Evolutionary conservation across 2,113 vertebrate species (phyloP).

Genomic region (Microtus richardsoni): DNA sequence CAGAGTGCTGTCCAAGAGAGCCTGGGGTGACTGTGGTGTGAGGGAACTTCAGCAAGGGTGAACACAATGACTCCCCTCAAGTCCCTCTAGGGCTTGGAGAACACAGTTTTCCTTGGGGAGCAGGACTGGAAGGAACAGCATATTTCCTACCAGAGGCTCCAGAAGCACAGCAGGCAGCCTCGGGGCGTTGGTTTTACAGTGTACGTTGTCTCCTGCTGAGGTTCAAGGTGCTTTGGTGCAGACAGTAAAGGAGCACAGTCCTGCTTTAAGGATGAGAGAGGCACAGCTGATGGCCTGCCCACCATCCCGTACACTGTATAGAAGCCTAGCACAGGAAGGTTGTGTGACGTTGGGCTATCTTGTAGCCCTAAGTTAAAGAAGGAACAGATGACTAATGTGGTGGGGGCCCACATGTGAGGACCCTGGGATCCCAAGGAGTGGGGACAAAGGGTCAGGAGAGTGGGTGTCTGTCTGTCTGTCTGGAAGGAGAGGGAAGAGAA

Average conservation of each 20-base stretch:
- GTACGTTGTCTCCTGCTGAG: not conserved
- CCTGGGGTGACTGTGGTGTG: not conserved
- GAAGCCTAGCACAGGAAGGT: not conserved
- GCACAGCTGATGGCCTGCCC: not conserved
- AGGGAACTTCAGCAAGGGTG: fast-evolving
- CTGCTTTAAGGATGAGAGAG: not conserved
- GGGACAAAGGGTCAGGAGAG: slow-evolving; percentile 31
- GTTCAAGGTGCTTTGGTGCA: not conserved
- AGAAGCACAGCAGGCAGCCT: not conserved
- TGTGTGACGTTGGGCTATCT: not conserved
- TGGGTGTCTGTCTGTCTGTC: not conserved
- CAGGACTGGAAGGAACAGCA: not conserved
- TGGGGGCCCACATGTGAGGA: not conserved
- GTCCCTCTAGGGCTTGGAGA: not conserved
- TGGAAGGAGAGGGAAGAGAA: slow-evolving; percentile 34
- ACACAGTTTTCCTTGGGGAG: not conserved
- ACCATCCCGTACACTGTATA: not conserved
- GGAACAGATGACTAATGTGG: not conserved
- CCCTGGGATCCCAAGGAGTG: not conserved
- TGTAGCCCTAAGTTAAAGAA: not conserved
- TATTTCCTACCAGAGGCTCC: slow-evolving; percentile 8
- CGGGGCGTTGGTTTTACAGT: not conserved
- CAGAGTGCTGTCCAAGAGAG: not conserved
- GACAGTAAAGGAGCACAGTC: not conserved
- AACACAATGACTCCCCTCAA: not conserved